Conservation (phyloP, 2,888 invertebrate species). For the Diabrotica balteata region DNA sequence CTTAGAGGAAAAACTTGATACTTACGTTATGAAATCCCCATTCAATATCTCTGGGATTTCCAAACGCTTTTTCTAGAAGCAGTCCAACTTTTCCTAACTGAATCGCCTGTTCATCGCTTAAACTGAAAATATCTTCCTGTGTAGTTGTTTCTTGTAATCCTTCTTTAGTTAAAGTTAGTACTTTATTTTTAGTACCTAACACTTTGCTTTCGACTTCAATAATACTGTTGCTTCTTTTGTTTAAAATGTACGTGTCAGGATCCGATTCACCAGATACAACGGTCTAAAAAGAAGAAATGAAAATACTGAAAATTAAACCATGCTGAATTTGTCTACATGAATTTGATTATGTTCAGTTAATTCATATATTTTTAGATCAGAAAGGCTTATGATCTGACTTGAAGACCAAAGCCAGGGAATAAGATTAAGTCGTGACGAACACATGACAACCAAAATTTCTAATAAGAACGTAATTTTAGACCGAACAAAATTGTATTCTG, state of each 20-base stretch:
- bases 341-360: too few relatives aligned
- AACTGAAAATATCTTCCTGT: conserved; percentile 61
- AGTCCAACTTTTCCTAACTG: conserved; percentile 66
- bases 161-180: conserved; percentile 61
- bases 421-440: too few relatives aligned
- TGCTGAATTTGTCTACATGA: too few relatives aligned
- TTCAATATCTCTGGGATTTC: conserved; percentile 78
- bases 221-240: conserved; percentile 61
- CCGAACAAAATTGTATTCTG: too few relatives aligned
- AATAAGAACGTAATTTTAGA: too few relatives aligned
- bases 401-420: too few relatives aligned
- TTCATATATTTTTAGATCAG: too few relatives aligned
- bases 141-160: conserved; percentile 38
- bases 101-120: conserved; percentile 65
- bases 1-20: too few relatives aligned
- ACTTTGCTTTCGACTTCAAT: conserved; percentile 57
- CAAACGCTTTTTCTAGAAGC: conserved; percentile 72
- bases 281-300: conserved; percentile 62
- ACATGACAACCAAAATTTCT: too few relatives aligned
- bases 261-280: conserved; percentile 81
- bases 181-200: conserved; percentile 66
- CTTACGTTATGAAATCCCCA: conserved; percentile 73
- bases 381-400: too few relatives aligned
- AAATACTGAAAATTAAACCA: neutral
- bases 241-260: conserved; percentile 75